Base-by-base conservation (phyloP, 2,797 vertebrate species). In the Ctenochaetus hawaiiensis region DNA sequence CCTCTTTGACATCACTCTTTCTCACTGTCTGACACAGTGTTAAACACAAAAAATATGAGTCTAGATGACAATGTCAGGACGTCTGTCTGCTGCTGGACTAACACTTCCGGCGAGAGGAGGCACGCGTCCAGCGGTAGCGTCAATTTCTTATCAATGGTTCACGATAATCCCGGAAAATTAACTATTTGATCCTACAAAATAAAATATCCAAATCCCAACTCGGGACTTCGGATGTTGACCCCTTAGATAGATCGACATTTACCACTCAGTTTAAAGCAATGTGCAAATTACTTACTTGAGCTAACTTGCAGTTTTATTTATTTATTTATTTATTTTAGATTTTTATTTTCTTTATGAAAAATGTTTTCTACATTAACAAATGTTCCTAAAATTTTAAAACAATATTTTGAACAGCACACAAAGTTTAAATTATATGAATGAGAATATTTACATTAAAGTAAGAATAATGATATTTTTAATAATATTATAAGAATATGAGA, bases 71-170 rank as follows among this genome's bases (percentile, higher is more conserved):
- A 77, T 73, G 69, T 85, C 59, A 80, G 71, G 82, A 82, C 71
- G 80, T 47, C 67, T 75, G 78, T 69, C 95, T 94, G 91, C 94
- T 92, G 95, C 92, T 93, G 94, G 95, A 95, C 94, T 94, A 93
- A 95, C 95, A 97, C 96, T 97, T 97, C 96, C 96, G 96, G 96
- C 92, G 93, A 95, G 90, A 90, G 3, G 20, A 95, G 94, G 95
- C 95, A 95, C 96, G 95, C 96, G 96, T 95, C 85, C 81, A 83
- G 67, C 59, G 37, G 51, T 0, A 16, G 39, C 22, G 47, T 81
- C 34, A 76, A 85, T 57, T 6, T 75, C 17, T 0, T 5, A 47
- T 53, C 34, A 52, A 37, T 34, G 11, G 5, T n/a, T 26, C 13
- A 22, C 48, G 4, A 56, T 0, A 16, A n/a, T 2, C 13, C 54